Evolutionary conservation across 1,140 invertebrate species (phyloP).

Genomic region (Tenebrio molitor): DNA sequence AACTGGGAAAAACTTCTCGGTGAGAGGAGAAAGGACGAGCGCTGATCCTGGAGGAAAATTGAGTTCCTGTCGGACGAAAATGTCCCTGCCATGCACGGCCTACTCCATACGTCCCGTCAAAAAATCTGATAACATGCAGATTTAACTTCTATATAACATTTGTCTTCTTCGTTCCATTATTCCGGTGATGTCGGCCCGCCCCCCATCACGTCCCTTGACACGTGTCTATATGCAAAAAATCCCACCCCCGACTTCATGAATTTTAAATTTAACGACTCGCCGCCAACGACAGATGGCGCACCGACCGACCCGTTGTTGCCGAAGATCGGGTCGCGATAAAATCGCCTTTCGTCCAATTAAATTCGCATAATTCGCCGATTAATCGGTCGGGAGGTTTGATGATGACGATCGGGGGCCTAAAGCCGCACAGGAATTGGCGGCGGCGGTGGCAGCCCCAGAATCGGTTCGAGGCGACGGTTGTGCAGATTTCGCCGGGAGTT

Average conservation of each 20-base stretch:
- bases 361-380: slow-evolving; percentile 23
- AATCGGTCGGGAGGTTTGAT: slow-evolving; percentile 2
- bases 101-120: no score
- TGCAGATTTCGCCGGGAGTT: background rate
- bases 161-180: background rate
- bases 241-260: slow-evolving; percentile 25
- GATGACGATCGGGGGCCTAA: background rate
- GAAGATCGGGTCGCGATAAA: slow-evolving; percentile 2
- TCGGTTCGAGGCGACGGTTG: background rate
- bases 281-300: slow-evolving; percentile 15
- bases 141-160: background rate
- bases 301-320: background rate
- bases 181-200: background rate
- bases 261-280: slow-evolving; percentile 16
- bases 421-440: background rate
- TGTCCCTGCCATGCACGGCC: no score
- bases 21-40: no score
- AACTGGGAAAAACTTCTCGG: no score
- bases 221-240: slow-evolving; percentile 29
- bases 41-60: no score
- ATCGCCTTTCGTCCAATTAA: slow-evolving; percentile 22
- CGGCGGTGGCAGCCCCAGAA: background rate
- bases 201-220: slow-evolving; percentile 5
- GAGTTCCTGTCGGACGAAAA: no score
- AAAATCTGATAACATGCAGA: background rate